phyloP scores from a whole-genome alignment of 2,888 invertebrate species.

The Pammene fasciana region DNA sequence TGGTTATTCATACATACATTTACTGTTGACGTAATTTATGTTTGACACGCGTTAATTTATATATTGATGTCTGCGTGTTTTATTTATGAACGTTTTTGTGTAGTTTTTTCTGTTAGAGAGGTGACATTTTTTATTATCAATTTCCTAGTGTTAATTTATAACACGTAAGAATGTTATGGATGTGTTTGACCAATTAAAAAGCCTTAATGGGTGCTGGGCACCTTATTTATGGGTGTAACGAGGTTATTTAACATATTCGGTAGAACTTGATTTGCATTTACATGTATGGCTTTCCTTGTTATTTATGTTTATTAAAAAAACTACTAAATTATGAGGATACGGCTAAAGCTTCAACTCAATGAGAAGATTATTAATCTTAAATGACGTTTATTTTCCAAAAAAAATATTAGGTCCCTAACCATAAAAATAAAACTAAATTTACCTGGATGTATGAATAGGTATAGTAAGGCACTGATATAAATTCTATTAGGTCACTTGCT shows the following conservation, averaged over 20 bases:
- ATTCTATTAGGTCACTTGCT: no score
- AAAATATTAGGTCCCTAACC: no score
- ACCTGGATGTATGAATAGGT: no score
- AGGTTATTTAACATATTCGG: slow-evolving; percentile 31
- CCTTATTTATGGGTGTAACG: slow-evolving; percentile 28
- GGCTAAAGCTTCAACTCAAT: not conserved
- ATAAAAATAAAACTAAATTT: no score
- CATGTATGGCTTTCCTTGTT: slow-evolving; percentile 17
- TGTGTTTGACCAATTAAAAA: slow-evolving; percentile 39
- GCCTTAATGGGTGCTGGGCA: slow-evolving; percentile 24
- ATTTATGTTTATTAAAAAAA: slow-evolving; percentile 12
- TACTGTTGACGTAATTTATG: slow-evolving; percentile 42
- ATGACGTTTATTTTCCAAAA: no score
- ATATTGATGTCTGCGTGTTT: slow-evolving; percentile 41
- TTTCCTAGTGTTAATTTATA: slow-evolving; percentile 41
- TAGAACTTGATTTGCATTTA: slow-evolving; percentile 27
- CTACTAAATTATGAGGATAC: not conserved
- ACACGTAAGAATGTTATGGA: slow-evolving; percentile 38
- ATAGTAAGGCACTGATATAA: no score
- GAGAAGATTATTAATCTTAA: not conserved
- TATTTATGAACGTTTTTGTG: slow-evolving; percentile 42
- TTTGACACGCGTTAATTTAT: slow-evolving; percentile 43
- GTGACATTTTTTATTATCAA: slow-evolving; percentile 44
- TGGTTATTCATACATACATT: slow-evolving; percentile 19
- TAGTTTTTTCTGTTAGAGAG: slow-evolving; percentile 41